phyloP scores from a whole-genome alignment of 2,113 vertebrate species.

The Rhombomys opimus region DNA sequence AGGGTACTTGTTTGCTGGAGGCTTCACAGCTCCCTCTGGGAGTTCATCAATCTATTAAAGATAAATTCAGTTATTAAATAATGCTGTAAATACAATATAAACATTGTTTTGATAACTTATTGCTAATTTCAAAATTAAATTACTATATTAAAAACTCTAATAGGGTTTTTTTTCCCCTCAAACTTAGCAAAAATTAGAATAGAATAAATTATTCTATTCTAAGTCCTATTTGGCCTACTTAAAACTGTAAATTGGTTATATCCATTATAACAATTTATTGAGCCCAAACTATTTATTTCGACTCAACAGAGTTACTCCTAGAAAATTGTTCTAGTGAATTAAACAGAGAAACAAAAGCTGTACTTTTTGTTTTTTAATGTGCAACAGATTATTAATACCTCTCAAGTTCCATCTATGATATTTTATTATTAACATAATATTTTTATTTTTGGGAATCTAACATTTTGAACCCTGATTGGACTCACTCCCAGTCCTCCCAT shows the following conservation, averaged over 20 bases:
- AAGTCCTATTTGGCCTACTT: background rate
- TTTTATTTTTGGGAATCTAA: background rate
- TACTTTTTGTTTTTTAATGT: background rate
- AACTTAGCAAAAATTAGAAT: background rate
- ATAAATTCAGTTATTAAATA: conserved; percentile 72
- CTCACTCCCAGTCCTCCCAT: background rate
- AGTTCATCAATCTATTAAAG: conserved; percentile 96
- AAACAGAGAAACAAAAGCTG: background rate
- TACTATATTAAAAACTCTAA: conserved; percentile 35
- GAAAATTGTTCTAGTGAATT: conserved; percentile 31
- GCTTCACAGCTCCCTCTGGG: conserved; percentile 98
- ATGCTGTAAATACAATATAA: background rate
- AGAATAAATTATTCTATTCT: background rate
- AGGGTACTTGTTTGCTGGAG: conserved; percentile 98
- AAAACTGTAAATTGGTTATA: background rate
- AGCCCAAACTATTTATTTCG: conserved; percentile 3
- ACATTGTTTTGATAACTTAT: background rate
- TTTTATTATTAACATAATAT: background rate
- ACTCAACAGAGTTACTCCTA: background rate
- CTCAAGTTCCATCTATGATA: background rate
- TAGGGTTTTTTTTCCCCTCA: background rate
- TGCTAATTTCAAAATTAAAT: conserved; percentile 50
- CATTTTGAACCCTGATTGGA: background rate
- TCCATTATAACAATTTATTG: background rate
- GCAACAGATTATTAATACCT: background rate